Base-by-base conservation (phyloP, 1,140 invertebrate genomes). In the Penaeus chinensis region DNA sequence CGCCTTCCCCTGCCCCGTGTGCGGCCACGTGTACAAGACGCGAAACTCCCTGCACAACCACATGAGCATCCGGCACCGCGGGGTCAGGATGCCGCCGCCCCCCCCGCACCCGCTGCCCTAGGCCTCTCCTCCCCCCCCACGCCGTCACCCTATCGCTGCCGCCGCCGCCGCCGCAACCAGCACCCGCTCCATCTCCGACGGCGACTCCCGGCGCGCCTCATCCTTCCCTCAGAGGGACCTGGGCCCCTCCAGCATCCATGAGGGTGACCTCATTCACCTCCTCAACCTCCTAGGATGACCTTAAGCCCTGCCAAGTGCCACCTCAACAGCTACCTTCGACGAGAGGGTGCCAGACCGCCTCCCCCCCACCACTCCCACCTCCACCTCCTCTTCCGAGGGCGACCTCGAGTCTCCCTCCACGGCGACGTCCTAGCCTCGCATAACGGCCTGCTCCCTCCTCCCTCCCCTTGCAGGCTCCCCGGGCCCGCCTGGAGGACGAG, bases 1-100 rank as follows among this genome's bases (percentile, higher is more conserved):
- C 88, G 87, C 87, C 74, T 89, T 90, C 69, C 89, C 87, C 60
- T 90, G 87, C 63, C 87, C 87, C 19, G 87, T 90, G 42, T 90
- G 89, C 62, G 83, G 85, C 54, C 88, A 88, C 42, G 82, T 90
- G 61, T 90, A 90, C 81, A 90, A 90, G 83, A 90, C 89, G 4
- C 71, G 84, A 69, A 90, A 90, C 82, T 90, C 89, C 47, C 86
- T 90, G 37, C 89, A 90, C 82, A 90, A 90, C 76, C 89, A 90
- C 80, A 85, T 90, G 79, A 88, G 86, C 61, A 88, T 90, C n/a
- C 82, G 86, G 32, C 89, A 90, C 61, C 69, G 89, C 16, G 89
- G 89, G 16, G 85, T 90, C 61, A 78, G 85, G 37, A 90, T 90
- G 89, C 89, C 85, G 19, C 89, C 84, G 16, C 89, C 84, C 5